Base-by-base conservation (phyloP, 2,113 vertebrate genomes). In the Sitta europaea region DNA sequence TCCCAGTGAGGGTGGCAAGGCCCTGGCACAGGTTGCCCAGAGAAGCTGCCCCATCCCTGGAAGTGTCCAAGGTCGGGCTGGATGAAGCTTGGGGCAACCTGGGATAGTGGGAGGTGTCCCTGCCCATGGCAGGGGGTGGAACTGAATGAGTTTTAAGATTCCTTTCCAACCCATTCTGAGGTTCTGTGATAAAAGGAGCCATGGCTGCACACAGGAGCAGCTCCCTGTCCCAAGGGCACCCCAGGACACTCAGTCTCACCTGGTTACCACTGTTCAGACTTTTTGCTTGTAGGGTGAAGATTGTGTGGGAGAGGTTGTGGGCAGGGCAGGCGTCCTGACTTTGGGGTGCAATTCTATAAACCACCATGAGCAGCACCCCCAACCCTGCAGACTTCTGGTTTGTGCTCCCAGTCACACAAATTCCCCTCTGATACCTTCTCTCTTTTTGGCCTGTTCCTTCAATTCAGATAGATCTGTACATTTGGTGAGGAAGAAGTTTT, bases 401-500 rank as follows among this genome's bases (percentile, higher is more conserved):
- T 50, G 50, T 1, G 2, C 18, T 7, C 31, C 45, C 24, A 5
- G 11, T 4, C 28, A 11, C 38, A 24, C 7, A 1, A 13, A 11
- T 11, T 5, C 68, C 33, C 24, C 45, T 35, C n/a, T 15, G 14
- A 6, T 92, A 98, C 98, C 98, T 97, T 93, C 97, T 76, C 92
- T 91, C 72, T 42, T 91, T 63, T 45, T 95, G 83, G 88, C 94
- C 58, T 95, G 35, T 10, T 98, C 97, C 73, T 97, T 94, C 6
- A 96, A 6, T 9, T 85, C 55, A 1, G 38, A 59, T 23, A 94
- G 95, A 4, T 98, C 96, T 1, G 88, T 95, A 11, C 86, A 71
- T 51, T 97, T 98, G 89, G 94, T 1, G 0, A 97, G 58, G 59
- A 96, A 78, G 51, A 98, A 98, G 31, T 75, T 91, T 22, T 97